Evolutionary conservation across 2,888 invertebrate genomes (phyloP), one percentile per base, ranked within the genome.

Genomic region (Eristalis intricaria): DNA sequence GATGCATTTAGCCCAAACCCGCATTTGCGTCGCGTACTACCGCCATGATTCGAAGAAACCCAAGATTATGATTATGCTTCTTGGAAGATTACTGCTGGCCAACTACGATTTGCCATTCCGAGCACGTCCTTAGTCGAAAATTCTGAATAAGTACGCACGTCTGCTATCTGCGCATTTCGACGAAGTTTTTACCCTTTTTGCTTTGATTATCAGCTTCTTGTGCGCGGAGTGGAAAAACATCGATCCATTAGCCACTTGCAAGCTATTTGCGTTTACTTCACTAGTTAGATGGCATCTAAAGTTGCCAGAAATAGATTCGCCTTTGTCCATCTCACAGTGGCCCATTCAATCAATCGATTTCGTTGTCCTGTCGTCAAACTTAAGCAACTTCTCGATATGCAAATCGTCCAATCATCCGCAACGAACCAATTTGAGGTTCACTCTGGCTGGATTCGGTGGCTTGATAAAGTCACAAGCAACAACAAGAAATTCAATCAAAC

Each of bases 401-500:
- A 83, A 86, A 83, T 71, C 66, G 0, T 43, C 78, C 83, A 83
- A 83, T 86, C 86, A 79, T 75, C 32, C 61, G 26, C 71, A 74
- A 78, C 75, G 22, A 38, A 79, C 63, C 83, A 79, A 83, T 83
- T 86, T 79, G 78, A 86, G 75, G 70, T 61, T 56, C 66, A 63
- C 78, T 78, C 63, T 68, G 43, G 86, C 63, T 68, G 43, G 86
- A 83, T 86, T 75, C 29, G 61, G 66, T 23, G 60, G 56, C 0
- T 63, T 78, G 86, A 86, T 86, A 86, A 83, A 82, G 69, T 83
- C 86, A 75, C 73, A 68, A 56, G 70, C 63, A 73, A 43, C 56
- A 73, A 56, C n/a, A 70, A 80, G 26, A 43, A 64, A 76, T 66
- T n/a, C 80, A 80, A 84, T 73, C 81, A 81, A 85, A 81, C 70